phyloP scores from a whole-genome alignment of 2,113 vertebrate genomes.

The Hippocampus barbouri region DNA sequence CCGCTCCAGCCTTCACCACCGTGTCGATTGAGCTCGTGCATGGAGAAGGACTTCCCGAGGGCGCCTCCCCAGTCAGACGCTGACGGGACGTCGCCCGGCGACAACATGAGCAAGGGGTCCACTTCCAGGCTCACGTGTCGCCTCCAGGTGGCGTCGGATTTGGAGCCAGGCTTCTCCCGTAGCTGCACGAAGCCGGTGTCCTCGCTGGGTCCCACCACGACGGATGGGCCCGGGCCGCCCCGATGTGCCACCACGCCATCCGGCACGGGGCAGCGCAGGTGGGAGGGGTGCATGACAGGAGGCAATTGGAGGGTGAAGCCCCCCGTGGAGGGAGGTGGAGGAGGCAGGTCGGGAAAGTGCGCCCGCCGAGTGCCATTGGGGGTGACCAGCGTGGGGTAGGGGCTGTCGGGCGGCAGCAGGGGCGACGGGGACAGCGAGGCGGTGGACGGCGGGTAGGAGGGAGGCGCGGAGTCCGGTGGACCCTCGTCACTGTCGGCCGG shows the following conservation, averaged over 20 bases:
- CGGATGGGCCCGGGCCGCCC: slow-evolving; percentile 74
- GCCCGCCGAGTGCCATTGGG: slow-evolving; percentile 79
- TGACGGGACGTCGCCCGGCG: slow-evolving; percentile 67
- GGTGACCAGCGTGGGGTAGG: slow-evolving; percentile 72
- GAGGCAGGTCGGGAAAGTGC: slow-evolving; percentile 79
- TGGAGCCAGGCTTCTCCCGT: slow-evolving; percentile 70
- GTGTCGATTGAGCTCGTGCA: slow-evolving; percentile 85
- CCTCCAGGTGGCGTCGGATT: slow-evolving; percentile 81
- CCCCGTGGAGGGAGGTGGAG: slow-evolving; percentile 71
- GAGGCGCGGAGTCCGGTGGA: slow-evolving; percentile 66
- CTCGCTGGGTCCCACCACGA: slow-evolving; percentile 41
- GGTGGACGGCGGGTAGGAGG: slow-evolving; percentile 70
- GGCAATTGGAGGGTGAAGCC: slow-evolving; percentile 88
- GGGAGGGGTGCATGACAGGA: slow-evolving; percentile 77
- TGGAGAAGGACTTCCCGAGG: slow-evolving; percentile 87
- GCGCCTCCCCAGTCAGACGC: slow-evolving; percentile 59
- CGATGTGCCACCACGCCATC: slow-evolving; percentile 54
- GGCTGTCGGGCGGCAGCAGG: slow-evolving; percentile 82
- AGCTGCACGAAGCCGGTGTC: slow-evolving; percentile 59
- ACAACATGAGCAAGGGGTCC: slow-evolving; percentile 81
- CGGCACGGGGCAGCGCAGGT: slow-evolving; percentile 73
- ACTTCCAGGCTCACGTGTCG: slow-evolving; percentile 87
- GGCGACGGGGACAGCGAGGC: slow-evolving; percentile 87
- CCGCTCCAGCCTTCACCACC: slow-evolving; percentile 80
- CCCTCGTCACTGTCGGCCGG: slow-evolving; percentile 80